Conservation (phyloP, 2,113 vertebrate species). For the Anarhynchus alexandrinus region DNA sequence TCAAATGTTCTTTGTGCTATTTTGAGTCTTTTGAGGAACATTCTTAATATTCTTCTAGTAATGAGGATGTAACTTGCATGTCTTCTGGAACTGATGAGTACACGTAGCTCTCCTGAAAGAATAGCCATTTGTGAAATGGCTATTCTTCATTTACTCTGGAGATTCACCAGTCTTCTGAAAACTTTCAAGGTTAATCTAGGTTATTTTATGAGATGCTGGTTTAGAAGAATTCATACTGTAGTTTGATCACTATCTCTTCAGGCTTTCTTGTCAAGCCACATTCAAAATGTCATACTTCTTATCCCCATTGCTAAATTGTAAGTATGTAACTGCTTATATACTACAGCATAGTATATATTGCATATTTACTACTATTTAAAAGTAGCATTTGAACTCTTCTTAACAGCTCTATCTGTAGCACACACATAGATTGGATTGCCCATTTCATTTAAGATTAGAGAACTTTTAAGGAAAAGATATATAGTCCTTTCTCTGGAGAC, state of each 20-base stretch:
- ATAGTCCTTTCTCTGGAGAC: neutral
- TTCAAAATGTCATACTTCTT: neutral
- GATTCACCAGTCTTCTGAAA: neutral
- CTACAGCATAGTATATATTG: neutral
- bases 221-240: neutral
- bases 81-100: neutral
- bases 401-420: neutral
- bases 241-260: neutral
- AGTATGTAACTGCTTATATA: neutral
- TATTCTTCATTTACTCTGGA: neutral
- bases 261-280: neutral
- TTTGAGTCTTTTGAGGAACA: neutral
- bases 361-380: neutral
- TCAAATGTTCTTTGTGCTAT: neutral
- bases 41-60: neutral
- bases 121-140: neutral
- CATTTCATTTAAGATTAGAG: neutral
- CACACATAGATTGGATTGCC: neutral
- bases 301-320: neutral
- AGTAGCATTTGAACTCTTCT: neutral
- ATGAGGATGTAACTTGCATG: neutral
- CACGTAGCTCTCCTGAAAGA: neutral
- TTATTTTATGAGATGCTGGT: neutral
- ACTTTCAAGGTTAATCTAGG: neutral
- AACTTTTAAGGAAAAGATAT: neutral